Conservation (phyloP, 2,797 vertebrate species). For the Phalloptychus januarius region DNA sequence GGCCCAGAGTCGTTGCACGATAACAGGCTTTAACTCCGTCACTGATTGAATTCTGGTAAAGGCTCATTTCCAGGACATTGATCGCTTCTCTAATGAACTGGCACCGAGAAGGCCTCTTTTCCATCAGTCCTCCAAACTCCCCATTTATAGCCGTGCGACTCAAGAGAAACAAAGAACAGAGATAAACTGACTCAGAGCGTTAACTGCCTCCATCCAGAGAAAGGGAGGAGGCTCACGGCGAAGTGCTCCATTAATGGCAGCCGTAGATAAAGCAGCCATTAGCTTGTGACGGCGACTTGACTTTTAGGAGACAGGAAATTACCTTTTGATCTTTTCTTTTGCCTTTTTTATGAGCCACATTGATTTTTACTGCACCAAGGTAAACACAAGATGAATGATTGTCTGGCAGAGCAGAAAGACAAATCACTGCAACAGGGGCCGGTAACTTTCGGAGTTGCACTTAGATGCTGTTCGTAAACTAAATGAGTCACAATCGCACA, state of each 20-base stretch:
- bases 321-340: conserved; percentile 46
- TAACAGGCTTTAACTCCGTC: conserved; percentile 59
- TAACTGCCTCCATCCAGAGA: conserved; percentile 36
- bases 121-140: conserved; percentile 44
- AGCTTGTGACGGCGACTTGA: conserved; percentile 34
- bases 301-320: conserved; percentile 62
- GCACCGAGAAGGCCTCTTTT: conserved; percentile 65
- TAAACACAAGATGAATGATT: conserved; percentile 28
- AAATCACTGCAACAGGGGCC: conserved; percentile 31
- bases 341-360: conserved; percentile 33
- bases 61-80: conserved; percentile 71
- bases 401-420: conserved; percentile 27
- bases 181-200: conserved; percentile 42
- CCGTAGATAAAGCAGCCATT: conserved; percentile 59
- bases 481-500: conserved; percentile 25
- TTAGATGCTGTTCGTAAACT: conserved; percentile 11
- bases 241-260: conserved; percentile 25
- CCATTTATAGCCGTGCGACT: conserved; percentile 37
- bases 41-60: conserved; percentile 74
- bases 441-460: conserved; percentile 8
- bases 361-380: conserved; percentile 42
- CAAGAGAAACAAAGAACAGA: conserved; percentile 48
- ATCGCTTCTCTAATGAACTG: conserved; percentile 71
- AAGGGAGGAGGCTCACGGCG: conserved; percentile 8
- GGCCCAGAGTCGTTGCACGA: conserved; percentile 50